phyloP scores from a whole-genome alignment of 2,113 vertebrate species.

The Boulengeromyrus knoepffleri region DNA sequence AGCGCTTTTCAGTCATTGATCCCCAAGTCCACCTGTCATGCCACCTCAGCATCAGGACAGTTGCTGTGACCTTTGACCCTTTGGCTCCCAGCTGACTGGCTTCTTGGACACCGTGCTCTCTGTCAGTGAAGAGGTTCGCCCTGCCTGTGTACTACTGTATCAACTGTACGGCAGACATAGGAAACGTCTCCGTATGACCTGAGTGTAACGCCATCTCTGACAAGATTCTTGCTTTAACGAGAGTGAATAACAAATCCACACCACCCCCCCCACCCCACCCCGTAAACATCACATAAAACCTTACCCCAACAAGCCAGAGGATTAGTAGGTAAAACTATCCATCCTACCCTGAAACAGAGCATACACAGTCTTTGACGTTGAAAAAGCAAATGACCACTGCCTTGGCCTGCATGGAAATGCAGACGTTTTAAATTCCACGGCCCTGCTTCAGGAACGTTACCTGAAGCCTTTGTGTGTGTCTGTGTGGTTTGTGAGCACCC shows the following conservation, averaged over 20 bases:
- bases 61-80: neutral
- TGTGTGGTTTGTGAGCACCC: neutral
- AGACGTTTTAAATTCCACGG: neutral
- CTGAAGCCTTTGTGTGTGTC: neutral
- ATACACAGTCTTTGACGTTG: neutral
- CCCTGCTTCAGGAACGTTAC: neutral
- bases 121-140: slow-evolving; percentile 13
- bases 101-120: neutral
- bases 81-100: neutral
- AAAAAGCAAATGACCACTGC: neutral
- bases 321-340: neutral
- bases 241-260: neutral
- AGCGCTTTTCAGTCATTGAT: neutral
- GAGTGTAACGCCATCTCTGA: neutral
- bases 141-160: neutral
- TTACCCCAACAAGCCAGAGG: neutral
- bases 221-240: neutral
- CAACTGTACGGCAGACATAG: slow-evolving; percentile 17
- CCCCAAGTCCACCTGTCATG: neutral
- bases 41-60: neutral
- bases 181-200: slow-evolving; percentile 12
- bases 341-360: neutral
- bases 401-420: neutral
- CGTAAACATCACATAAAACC: neutral
- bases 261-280: neutral